Evolutionary conservation across 2,797 vertebrate species (phyloP).

Genomic region (Champsocephalus gunnari): DNA sequence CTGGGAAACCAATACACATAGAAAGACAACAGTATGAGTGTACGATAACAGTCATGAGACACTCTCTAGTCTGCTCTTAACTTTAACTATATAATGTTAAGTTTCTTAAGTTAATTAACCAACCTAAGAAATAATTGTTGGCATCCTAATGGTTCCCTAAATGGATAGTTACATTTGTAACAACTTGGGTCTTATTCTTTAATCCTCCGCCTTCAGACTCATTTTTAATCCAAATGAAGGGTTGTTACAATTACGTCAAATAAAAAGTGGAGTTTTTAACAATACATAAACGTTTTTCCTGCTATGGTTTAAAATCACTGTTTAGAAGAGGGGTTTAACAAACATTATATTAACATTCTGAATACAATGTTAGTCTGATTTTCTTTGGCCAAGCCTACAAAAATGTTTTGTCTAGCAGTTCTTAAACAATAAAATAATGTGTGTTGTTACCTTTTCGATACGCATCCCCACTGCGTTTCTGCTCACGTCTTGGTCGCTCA

Average conservation of each 20-base stretch:
- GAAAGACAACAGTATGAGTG: neutral
- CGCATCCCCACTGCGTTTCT: neutral
- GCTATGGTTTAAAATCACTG: neutral
- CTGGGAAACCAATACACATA: constrained; percentile 33
- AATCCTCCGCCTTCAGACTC: neutral
- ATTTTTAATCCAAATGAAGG: neutral
- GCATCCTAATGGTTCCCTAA: neutral
- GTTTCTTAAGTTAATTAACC: neutral
- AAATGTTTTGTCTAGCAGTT: neutral
- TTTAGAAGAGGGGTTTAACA: neutral
- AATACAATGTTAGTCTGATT: neutral
- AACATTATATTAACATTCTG: neutral
- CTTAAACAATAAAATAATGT: neutral
- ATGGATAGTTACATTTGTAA: neutral
- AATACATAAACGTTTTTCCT: neutral
- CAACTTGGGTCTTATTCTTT: too few species aligned
- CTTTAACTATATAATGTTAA: neutral
- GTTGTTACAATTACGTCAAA: neutral
- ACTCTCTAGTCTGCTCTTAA: neutral
- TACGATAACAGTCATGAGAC: neutral
- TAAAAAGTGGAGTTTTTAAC: too few species aligned
- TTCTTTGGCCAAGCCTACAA: neutral
- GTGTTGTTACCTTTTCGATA: constrained; percentile 28
- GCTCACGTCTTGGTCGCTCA: neutral
- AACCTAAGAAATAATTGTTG: neutral